These are phyloP conservation scores for Marronus borbonicus DNA, from an alignment of 2,888 invertebrate species.

Conservation along the genomic window DNA sequence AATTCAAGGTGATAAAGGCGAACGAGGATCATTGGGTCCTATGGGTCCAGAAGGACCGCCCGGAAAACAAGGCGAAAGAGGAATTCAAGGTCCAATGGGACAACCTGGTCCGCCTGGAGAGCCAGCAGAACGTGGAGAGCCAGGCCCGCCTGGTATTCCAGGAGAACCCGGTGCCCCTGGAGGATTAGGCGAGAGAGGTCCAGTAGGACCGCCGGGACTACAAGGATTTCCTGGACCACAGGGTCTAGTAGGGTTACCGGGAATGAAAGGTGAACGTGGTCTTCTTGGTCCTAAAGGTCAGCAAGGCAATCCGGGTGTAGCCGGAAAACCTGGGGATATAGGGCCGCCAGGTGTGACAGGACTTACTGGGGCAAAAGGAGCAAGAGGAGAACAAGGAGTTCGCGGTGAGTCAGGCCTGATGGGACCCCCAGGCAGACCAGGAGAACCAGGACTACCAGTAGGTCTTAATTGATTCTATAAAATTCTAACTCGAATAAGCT, in stretches of 20 bases:
- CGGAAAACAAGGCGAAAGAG: conserved; percentile 80
- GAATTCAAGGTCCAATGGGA: conserved; percentile 83
- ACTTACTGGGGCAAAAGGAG: conserved; percentile 81
- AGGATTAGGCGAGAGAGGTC: conserved; percentile 82
- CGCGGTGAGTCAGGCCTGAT: conserved; percentile 82
- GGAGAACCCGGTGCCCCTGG: conserved; percentile 85
- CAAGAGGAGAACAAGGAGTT: conserved; percentile 82
- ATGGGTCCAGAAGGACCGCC: conserved; percentile 84
- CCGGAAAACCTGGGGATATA: conserved; percentile 79
- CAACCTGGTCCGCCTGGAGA: conserved; percentile 86
- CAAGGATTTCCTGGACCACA: conserved; percentile 81
- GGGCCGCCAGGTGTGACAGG: conserved; percentile 78
- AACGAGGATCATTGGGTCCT: conserved; percentile 79
- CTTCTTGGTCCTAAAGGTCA: conserved; percentile 72
- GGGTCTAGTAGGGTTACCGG: conserved; percentile 77
- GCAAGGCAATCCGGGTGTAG: conserved; percentile 81
- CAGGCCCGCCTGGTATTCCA: conserved; percentile 80
- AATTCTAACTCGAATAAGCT: too few species aligned
- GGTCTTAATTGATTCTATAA: conserved; percentile 55
- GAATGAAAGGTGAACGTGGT: conserved; percentile 80
- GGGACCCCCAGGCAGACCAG: conserved; percentile 86
- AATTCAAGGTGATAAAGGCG: conserved; percentile 82
- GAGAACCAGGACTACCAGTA: conserved; percentile 82
- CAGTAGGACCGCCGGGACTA: conserved; percentile 79
- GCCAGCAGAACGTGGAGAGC: conserved; percentile 85